Conservation (phyloP, 2,888 invertebrate species). For the Chrysodeixis includens region DNA sequence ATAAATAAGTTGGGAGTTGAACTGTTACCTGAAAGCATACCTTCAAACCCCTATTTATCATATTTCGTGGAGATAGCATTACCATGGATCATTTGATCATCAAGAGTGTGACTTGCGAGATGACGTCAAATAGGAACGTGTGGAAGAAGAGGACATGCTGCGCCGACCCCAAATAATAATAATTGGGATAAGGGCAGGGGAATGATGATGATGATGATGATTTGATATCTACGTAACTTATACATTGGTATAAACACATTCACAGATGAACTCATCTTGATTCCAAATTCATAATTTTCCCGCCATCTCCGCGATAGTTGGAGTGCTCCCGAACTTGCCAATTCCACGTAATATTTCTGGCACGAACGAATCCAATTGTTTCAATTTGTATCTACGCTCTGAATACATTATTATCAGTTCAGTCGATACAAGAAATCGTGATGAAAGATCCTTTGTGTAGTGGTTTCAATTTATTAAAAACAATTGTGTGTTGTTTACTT, state of each 20-base stretch:
- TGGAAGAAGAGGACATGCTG: too few species aligned
- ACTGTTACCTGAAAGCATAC: too few species aligned
- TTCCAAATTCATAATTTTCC: conserved; percentile 20
- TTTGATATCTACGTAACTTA: too few species aligned
- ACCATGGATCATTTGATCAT: too few species aligned
- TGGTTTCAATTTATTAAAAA: not conserved
- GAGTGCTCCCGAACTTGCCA: conserved; percentile 36
- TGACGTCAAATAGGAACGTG: too few species aligned
- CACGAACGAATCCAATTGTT: conserved; percentile 60
- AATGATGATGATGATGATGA: too few species aligned
- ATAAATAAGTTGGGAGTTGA: too few species aligned
- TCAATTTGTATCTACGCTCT: conserved; percentile 58
- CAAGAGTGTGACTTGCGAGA: too few species aligned
- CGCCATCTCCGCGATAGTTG: conserved; percentile 20
- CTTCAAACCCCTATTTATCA: not conserved
- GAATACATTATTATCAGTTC: conserved; percentile 56
- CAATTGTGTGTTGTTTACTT: not conserved
- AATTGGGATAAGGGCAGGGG: too few species aligned
- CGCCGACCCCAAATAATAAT: too few species aligned
- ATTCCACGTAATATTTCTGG: conserved; percentile 52
- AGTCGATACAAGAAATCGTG: not conserved
- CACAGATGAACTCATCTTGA: not conserved
- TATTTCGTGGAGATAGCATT: not conserved
- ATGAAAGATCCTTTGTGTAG: not conserved
- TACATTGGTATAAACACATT: not conserved